Base-by-base conservation (phyloP, 2,113 vertebrate species). In the Grantiella picta region DNA sequence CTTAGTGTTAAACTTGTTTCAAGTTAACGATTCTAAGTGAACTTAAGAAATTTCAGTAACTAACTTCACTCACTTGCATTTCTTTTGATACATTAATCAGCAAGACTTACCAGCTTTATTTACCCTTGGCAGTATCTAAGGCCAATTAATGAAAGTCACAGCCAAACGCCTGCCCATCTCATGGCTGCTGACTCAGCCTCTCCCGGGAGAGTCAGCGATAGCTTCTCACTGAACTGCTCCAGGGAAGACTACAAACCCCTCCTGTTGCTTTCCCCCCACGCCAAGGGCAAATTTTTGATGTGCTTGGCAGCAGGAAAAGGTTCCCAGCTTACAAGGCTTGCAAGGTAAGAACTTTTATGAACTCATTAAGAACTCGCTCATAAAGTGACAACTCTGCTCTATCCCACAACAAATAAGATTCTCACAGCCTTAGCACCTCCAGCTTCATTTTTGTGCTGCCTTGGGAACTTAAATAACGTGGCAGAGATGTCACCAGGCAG, bases 41-140 rank as follows among this genome's bases (percentile, higher is more conserved):
- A 82, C 2, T 1, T 31, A 27, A 15, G 33, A 73, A 66, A 63
- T 50, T n/a, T 70, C 7, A 69, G 33, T 18, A 27, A 50, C 18
- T 61, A 12, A 23, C 14, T 36, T 47, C 0, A 0, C 20, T 19
- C 31, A 53, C 7, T 2, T 69, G 14, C 53, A 70, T 63, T 65
- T 84, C 54, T 15, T 42, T 27, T 9, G 22, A 45, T 13, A 9
- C 4, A 40, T 29, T 66, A 38, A 66, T 12, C 0, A 0, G 10
- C 28, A 54, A 23, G 56, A 53, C 1, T 19, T 10, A 52, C 4
- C 17, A 35, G 23, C n/a, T 73, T 33, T 27, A 63, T 42, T 35
- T n/a, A 28, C 24, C 66, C n/a, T 6, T 44, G n/a, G 52, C 42
- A 68, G 12, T 28, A 14, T n/a, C 31, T 36, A 9, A 5, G 8